Conservation (phyloP, 2,797 vertebrate genomes). For the Typhlichthys eigenmanni region DNA sequence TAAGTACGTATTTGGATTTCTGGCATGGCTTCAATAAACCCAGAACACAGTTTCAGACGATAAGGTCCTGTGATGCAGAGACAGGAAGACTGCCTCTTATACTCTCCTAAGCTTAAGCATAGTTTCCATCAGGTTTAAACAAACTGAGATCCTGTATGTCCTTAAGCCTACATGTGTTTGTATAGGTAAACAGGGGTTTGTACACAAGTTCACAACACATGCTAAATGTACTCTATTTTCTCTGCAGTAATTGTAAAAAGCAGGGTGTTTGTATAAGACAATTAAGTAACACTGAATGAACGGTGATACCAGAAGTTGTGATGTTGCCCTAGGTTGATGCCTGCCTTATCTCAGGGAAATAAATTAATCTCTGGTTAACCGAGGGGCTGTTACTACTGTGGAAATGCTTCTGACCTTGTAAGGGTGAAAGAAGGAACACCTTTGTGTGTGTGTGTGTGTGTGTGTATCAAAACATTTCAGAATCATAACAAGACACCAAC, state of each 20-base stretch:
- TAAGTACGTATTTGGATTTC: constrained; percentile 55
- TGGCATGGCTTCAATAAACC: constrained; percentile 59
- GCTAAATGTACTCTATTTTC: no score
- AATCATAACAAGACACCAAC: no score
- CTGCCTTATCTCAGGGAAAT: constrained; percentile 36
- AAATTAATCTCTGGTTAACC: constrained; percentile 31
- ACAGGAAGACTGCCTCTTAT: constrained; percentile 32
- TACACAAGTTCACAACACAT: no score
- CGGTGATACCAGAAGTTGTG: neutral
- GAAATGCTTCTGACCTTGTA: constrained; percentile 62
- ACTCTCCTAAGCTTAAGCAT: constrained; percentile 31
- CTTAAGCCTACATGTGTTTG: no score
- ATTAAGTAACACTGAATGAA: no score
- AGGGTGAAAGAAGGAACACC: constrained; percentile 36
- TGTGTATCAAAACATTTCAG: no score
- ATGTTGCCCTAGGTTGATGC: constrained; percentile 5
- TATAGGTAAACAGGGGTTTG: no score
- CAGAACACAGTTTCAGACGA: constrained; percentile 41
- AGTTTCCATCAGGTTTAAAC: constrained; percentile 44
- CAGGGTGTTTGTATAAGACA: no score
- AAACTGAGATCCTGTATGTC: neutral
- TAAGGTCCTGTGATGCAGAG: constrained; percentile 57
- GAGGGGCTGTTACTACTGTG: constrained; percentile 41
- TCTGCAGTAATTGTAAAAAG: no score
- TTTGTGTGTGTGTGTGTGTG: constrained; percentile 13